Evolutionary conservation across 35 echinoderm and acorn worm species (phyloP).

Genomic region (Heliocidaris erythrogramma): DNA sequence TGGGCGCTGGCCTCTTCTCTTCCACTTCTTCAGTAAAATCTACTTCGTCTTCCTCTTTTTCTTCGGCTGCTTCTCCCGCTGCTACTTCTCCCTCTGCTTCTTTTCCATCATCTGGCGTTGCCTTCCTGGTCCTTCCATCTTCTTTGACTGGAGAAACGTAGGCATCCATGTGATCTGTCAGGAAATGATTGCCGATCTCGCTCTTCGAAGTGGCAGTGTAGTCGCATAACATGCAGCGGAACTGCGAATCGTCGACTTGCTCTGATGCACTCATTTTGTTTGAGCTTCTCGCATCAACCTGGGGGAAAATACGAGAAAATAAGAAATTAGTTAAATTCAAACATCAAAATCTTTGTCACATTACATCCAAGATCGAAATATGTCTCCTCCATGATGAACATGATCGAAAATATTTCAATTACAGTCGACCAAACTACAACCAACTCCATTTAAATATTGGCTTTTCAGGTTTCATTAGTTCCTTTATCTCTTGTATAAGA

Average conservation of each 20-base stretch:
- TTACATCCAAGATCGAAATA: too few species aligned
- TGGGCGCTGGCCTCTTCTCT: neutral
- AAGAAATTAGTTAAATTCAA: neutral
- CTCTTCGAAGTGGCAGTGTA: constrained; percentile 24
- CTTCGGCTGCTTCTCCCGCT: neutral
- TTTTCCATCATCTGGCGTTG: neutral
- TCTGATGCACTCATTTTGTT: constrained; percentile 5
- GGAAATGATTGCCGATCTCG: constrained; percentile 48
- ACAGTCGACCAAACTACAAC: too few species aligned
- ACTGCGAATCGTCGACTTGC: neutral
- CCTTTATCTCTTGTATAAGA: too few species aligned
- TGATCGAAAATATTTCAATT: too few species aligned
- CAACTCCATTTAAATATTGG: too few species aligned
- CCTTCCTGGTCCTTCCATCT: neutral
- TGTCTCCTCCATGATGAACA: too few species aligned
- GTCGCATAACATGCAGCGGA: constrained; percentile 47
- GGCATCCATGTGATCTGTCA: constrained; percentile 42
- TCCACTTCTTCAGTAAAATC: neutral
- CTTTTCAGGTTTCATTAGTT: too few species aligned
- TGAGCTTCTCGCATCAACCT: neutral
- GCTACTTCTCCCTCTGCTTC: neutral
- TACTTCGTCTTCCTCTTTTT: neutral
- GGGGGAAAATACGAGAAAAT: neutral
- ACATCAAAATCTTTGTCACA: too few species aligned
- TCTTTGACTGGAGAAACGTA: constrained; percentile 37